These are phyloP conservation scores for Apamea anceps DNA, from an alignment of 2,888 invertebrate genomes.

Conservation along the genomic window DNA sequence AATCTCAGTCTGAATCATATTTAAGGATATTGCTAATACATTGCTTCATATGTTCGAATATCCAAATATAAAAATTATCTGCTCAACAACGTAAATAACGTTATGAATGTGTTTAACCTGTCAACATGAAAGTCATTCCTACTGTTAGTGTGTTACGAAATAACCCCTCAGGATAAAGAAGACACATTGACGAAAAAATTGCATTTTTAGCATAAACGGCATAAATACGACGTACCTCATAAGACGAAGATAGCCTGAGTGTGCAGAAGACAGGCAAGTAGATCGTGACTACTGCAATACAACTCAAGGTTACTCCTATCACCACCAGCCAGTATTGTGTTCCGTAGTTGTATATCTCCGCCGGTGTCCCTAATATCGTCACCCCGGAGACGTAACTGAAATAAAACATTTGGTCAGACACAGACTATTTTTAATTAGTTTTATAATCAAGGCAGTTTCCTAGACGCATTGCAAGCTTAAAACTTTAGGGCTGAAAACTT, in stretches of 20 bases:
- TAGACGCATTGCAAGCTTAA: not conserved
- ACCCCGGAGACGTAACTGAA: slow-evolving; percentile 96
- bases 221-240: slow-evolving; percentile 91
- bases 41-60: too few relatives aligned
- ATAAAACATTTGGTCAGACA: slow-evolving; percentile 41
- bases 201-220: not conserved
- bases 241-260: slow-evolving; percentile 94
- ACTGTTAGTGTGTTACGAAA: too few relatives aligned
- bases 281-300: slow-evolving; percentile 91
- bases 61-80: too few relatives aligned
- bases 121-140: too few relatives aligned
- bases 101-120: too few relatives aligned
- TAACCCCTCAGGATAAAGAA: too few relatives aligned
- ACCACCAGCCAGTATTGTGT: slow-evolving; percentile 95
- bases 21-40: too few relatives aligned
- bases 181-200: not conserved
- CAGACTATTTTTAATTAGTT: not conserved
- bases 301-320: slow-evolving; percentile 92
- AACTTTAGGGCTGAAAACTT: not conserved
- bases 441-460: not conserved
- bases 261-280: slow-evolving; percentile 95
- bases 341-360: slow-evolving; percentile 96
- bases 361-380: slow-evolving; percentile 96
- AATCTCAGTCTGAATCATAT: too few relatives aligned
- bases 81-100: too few relatives aligned